phyloP scores from a whole-genome alignment of 2,113 vertebrate genomes.

The Corythornis cristatus region DNA sequence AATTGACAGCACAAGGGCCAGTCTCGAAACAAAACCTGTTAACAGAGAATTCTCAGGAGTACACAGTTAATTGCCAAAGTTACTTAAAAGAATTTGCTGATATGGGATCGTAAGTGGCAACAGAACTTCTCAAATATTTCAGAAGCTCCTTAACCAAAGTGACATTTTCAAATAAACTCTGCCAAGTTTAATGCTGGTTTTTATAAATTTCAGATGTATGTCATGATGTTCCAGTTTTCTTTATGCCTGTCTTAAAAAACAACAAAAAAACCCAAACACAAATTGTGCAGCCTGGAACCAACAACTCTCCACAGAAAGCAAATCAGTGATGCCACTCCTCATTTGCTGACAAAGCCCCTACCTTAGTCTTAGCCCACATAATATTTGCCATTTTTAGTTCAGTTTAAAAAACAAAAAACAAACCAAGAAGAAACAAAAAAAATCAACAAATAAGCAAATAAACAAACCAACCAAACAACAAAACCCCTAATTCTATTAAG shows the following conservation, averaged over 20 bases:
- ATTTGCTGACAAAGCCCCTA: background rate
- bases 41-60: background rate
- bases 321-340: background rate
- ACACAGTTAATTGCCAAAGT: background rate
- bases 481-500: background rate
- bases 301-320: background rate
- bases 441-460: background rate
- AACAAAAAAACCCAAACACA: background rate
- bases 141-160: background rate
- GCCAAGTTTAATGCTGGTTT: background rate
- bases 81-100: background rate
- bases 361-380: background rate
- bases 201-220: background rate
- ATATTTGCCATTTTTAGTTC: background rate
- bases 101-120: accelerated
- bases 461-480: background rate
- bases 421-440: background rate
- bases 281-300: background rate
- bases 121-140: background rate
- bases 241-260: background rate
- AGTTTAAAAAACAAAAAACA: background rate
- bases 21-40: background rate
- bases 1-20: accelerated
- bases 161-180: background rate
- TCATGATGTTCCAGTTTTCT: background rate